These are phyloP conservation scores for Brevimyrus niger DNA, from an alignment of 2,113 vertebrate species.

Conservation along the genomic window DNA sequence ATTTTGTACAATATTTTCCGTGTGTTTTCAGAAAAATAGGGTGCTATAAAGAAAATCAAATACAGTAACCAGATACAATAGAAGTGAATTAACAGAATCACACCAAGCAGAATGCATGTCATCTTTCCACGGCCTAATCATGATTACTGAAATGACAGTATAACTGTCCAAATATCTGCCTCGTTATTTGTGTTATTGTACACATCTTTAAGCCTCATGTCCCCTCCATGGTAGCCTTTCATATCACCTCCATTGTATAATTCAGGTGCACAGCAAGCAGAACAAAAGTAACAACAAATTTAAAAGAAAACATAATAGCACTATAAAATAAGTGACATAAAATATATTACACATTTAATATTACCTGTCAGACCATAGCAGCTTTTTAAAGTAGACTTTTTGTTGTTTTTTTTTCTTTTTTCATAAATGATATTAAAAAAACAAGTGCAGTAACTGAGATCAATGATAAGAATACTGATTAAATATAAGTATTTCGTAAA, in stretches of 20 bases:
- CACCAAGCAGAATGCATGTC: not conserved
- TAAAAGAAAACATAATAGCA: constrained; percentile 45
- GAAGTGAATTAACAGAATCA: not conserved
- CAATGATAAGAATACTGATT: constrained; percentile 76
- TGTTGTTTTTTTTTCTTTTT: constrained; percentile 41
- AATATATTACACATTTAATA: constrained; percentile 45
- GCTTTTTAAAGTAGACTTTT: constrained; percentile 60
- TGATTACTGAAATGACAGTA: not conserved
- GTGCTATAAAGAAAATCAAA: not conserved
- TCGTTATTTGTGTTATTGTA: not conserved
- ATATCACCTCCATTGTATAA: constrained; percentile 47
- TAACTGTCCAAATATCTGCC: not conserved
- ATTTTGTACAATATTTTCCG: not conserved
- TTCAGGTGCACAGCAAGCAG: constrained; percentile 51
- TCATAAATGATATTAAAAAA: constrained; percentile 62
- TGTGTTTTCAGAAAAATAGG: not conserved
- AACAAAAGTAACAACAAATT: constrained; percentile 32
- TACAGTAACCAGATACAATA: not conserved
- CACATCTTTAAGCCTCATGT: not conserved
- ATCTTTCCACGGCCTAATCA: not conserved
- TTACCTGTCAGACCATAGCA: constrained; percentile 74
- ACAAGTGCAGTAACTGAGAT: constrained; percentile 82
- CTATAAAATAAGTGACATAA: constrained; percentile 41
- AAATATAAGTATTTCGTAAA: constrained; percentile 58
- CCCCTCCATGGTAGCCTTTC: not conserved